Evolutionary conservation across 2,888 invertebrate species (phyloP).

Genomic region (Lasioglossum morio): DNA sequence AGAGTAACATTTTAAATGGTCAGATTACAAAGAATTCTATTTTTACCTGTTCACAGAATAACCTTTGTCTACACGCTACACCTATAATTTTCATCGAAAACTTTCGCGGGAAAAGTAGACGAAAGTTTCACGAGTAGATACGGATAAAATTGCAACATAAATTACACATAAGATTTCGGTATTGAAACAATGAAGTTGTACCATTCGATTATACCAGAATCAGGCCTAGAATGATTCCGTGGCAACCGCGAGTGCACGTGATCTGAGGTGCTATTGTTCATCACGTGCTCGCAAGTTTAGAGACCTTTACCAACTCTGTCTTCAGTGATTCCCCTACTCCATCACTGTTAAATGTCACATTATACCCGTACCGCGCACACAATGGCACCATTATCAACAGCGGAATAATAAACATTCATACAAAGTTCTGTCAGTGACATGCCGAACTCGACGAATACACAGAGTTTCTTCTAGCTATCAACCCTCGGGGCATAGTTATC

Average conservation of each 20-base stretch:
- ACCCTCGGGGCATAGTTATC: neutral
- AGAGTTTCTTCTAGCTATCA: neutral
- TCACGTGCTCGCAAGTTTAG: neutral
- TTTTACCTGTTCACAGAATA: neutral
- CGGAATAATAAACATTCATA: slow-evolving; percentile 6
- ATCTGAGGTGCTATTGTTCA: neutral
- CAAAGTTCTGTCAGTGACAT: neutral
- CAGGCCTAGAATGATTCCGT: neutral
- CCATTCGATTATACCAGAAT: neutral
- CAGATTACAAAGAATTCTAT: neutral
- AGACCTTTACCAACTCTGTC: slow-evolving; percentile 10
- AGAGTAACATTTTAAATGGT: neutral
- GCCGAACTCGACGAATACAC: neutral
- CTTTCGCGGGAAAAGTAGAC: neutral
- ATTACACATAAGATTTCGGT: neutral
- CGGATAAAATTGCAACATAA: neutral
- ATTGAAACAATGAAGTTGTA: neutral
- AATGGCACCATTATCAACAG: neutral
- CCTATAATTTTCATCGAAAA: neutral
- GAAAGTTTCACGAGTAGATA: neutral
- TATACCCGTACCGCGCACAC: neutral
- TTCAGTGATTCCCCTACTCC: neutral
- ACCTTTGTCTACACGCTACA: neutral
- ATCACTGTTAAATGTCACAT: neutral
- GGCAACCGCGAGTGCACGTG: neutral